Evolutionary conservation across 2,797 vertebrate genomes (phyloP), one percentile per base, ranked within the genome.

Genomic region (Geotrypetes seraphini): DNA sequence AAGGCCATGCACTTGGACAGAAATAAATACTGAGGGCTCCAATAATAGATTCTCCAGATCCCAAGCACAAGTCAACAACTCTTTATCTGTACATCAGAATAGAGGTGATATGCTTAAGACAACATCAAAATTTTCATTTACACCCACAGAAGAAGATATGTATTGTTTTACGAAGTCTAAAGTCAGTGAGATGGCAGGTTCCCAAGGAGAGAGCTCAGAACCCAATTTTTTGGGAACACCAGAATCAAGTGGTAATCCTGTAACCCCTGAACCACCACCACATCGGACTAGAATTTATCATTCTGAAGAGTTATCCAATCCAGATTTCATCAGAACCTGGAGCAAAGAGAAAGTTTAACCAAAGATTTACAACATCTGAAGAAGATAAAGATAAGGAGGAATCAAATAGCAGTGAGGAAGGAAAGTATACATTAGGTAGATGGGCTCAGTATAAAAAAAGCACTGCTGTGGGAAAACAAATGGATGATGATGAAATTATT

Each of bases 401-500:
- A 21, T 74, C 41, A 40, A 70, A 29, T 5, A 74, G 70, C 20
- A 57, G 84, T 15, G 68, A 84, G 5, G 76, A 89, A 10, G 75
- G 67, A 2, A 80, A 73, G 35, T 79, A 71, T 55, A 65, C 75
- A 2, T 71, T 63, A 3, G 64, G 66, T 17, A 50, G 68, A 12
- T 71, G 73, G 37, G 85, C 83, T 35, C 66, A 39, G 50, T 64
- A 66, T 24, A 78, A 86, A 22, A 76, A 81, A 57, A 69, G 69
- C 17, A 64, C 53, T 1, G 84, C 88, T n/a, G 77, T 83, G 0
- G 79, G 81, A 1, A 84, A 91, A 43, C 86, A 92, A 42, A 68
- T 73, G 12, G 76, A 86, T 6, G 88, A 91, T 3, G 89, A 97
- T 31, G 92, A 92, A 34, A 69, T 96, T 39, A 86, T 96, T 1